Conservation (phyloP, 1,140 invertebrate genomes). For the Saccostrea glomerata region DNA sequence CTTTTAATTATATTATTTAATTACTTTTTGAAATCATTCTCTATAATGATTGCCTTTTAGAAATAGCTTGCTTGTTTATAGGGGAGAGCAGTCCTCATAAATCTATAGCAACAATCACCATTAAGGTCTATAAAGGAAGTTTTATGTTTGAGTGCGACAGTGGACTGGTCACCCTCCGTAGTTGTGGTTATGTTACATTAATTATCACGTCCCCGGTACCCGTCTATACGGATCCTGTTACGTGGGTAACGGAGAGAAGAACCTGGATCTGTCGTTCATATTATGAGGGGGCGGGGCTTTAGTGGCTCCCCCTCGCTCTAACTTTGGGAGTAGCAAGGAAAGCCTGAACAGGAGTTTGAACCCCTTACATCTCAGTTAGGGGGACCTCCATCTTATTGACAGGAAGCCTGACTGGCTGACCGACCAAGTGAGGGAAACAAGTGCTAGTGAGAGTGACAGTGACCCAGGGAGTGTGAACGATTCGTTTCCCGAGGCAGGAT, state of each 20-base stretch:
- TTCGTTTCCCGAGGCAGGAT: conserved; percentile 27
- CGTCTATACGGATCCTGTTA: conserved; percentile 77
- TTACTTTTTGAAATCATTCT: too few relatives aligned
- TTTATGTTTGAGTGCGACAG: conserved; percentile 77
- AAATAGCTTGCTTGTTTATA: too few relatives aligned
- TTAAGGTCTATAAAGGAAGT: too few relatives aligned
- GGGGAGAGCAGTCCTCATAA: too few relatives aligned
- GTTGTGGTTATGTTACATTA: conserved; percentile 78
- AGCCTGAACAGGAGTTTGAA: conserved; percentile 34
- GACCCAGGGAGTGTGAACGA: conserved; percentile 49
- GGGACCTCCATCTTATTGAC: conserved; percentile 57
- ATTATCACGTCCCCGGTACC: conserved; percentile 78
- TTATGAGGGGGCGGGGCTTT: conserved; percentile 63
- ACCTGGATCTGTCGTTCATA: conserved; percentile 79
- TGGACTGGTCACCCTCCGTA: conserved; percentile 76
- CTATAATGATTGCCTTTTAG: too few relatives aligned
- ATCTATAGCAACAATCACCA: too few relatives aligned
- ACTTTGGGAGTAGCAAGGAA: conserved; percentile 49
- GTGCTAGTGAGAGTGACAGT: conserved; percentile 54
- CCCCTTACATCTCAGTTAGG: conserved; percentile 57
- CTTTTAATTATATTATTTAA: too few relatives aligned
- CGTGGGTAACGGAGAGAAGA: conserved; percentile 79
- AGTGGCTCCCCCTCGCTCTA: conserved; percentile 56
- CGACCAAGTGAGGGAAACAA: conserved; percentile 52
- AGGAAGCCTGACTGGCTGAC: conserved; percentile 50